Base-by-base conservation (phyloP, 1,140 invertebrate species). In the Spodoptera litura region DNA sequence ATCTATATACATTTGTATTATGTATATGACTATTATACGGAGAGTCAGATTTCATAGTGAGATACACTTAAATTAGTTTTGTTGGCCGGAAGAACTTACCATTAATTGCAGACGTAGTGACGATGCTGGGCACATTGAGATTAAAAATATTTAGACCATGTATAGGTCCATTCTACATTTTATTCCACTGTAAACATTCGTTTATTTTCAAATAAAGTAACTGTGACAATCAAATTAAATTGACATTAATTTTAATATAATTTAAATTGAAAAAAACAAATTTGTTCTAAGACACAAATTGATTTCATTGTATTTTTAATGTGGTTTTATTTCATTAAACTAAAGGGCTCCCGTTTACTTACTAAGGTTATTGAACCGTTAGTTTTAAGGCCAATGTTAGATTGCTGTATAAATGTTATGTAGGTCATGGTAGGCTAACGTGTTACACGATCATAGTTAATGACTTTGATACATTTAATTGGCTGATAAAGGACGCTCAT, bases 401-500 rank as follows among this genome's bases (percentile, higher is more conserved):
- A 75, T 49, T 38, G 73, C 55, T 74, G 13, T 72, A 77, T 49
- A 76, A 82, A 81, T 73, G 76, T 75, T 78, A 90, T 88, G 88
- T 91, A 70, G 90, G 90, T 91, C 90, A 91, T 88, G 88, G 90
- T 66, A 84, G 80, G 80, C 38, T 73, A 85, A 81, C 38, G 38
- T 44, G 79, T 83, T 86, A 85, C 83, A 74, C 74, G 77, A 86
- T 85, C 81, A 80, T 79, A 78, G 79, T 83, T 78, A 89, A 89
- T 84, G 81, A 88, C 80, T 79, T 80, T 72, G 44, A 31, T 75
- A 73, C 62, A 79, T 79, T 85, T 87, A 85, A 87, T 89, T 86
- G 80, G 53, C 38, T 59, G 61, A 80, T 83, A 88, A 84, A 86
- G 83, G 81, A 86, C 88, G 79, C 87, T 87, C 85, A 84, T 83